phyloP scores from a whole-genome alignment of 2,888 invertebrate species.

The Xanthia icteritia region DNA sequence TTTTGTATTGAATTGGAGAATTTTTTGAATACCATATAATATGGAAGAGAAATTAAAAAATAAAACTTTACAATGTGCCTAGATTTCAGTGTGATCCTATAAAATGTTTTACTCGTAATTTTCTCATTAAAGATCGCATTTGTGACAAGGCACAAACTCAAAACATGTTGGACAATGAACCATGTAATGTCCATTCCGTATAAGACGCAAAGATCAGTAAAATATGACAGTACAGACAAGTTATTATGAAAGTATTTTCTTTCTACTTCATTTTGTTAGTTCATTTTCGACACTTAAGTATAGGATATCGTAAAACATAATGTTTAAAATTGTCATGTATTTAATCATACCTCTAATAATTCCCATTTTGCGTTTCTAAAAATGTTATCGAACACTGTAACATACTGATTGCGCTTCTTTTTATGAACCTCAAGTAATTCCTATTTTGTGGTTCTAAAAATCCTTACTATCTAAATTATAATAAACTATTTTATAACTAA shows the following conservation, averaged over 20 bases:
- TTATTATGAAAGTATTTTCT: neutral
- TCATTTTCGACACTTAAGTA: neutral
- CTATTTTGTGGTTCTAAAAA: too few relatives aligned
- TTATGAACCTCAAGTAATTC: neutral
- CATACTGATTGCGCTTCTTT: neutral
- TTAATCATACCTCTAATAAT: too few relatives aligned
- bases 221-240: neutral
- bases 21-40: neutral
- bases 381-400: too few relatives aligned
- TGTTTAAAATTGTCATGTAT: neutral
- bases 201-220: constrained; percentile 28
- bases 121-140: neutral
- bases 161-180: constrained; percentile 24
- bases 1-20: neutral
- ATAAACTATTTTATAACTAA: too few relatives aligned
- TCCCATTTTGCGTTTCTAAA: too few relatives aligned
- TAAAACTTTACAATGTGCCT: neutral
- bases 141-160: constrained; percentile 6
- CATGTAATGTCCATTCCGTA: constrained; percentile 22
- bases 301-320: neutral
- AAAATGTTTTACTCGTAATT: neutral
- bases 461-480: too few relatives aligned
- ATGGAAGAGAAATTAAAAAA: neutral
- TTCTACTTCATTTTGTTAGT: too few relatives aligned
- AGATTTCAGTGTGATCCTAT: neutral